Percentiles rank a stretch among this genome's conserved stretches.
phyloP scores from a whole-genome alignment of 2,888 invertebrate genomes.

The Macropis europaea region DNA sequence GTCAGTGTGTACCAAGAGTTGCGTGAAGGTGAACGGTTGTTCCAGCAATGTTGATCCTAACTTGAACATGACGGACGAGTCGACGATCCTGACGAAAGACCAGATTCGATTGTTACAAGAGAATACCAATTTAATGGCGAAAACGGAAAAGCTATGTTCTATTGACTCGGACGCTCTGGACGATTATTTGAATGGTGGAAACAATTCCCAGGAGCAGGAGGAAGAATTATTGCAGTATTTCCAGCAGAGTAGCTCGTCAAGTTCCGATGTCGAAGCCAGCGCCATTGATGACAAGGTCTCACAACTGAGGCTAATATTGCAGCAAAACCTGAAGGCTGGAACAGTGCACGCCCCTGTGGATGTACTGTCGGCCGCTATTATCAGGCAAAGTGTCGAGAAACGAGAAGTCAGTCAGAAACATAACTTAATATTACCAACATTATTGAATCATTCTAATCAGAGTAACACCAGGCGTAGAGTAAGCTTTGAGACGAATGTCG shows the following conservation, averaged over 20 bases:
- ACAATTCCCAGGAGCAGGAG: constrained; percentile 89
- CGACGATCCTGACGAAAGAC: constrained; percentile 62
- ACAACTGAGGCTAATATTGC: constrained; percentile 86
- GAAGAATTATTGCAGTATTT: constrained; percentile 93
- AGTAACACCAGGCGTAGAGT: constrained; percentile 80
- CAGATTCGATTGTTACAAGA: constrained; percentile 65
- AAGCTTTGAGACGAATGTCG: constrained; percentile 82
- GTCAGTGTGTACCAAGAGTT: constrained; percentile 60
- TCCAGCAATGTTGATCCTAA: constrained; percentile 41
- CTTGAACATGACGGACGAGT: constrained; percentile 22
- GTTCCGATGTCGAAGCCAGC: constrained; percentile 72
- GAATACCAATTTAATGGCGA: constrained; percentile 58
- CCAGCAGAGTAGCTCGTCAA: constrained; percentile 82
- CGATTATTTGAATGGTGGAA: constrained; percentile 89
- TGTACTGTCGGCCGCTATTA: constrained; percentile 52
- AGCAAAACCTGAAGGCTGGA: constrained; percentile 83
- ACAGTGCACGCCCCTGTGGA: constrained; percentile 69
- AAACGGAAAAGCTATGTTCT: constrained; percentile 83
- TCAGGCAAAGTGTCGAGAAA: constrained; percentile 68
- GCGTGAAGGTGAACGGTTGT: constrained; percentile 67
- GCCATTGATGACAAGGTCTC: constrained; percentile 83
- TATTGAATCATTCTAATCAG: constrained; percentile 72
- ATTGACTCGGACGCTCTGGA: constrained; percentile 91
- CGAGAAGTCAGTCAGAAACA: constrained; percentile 69
- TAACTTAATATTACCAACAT: constrained; percentile 73